Base-by-base conservation (phyloP, 2,113 vertebrate species). In the Thymallus thymallus region DNA sequence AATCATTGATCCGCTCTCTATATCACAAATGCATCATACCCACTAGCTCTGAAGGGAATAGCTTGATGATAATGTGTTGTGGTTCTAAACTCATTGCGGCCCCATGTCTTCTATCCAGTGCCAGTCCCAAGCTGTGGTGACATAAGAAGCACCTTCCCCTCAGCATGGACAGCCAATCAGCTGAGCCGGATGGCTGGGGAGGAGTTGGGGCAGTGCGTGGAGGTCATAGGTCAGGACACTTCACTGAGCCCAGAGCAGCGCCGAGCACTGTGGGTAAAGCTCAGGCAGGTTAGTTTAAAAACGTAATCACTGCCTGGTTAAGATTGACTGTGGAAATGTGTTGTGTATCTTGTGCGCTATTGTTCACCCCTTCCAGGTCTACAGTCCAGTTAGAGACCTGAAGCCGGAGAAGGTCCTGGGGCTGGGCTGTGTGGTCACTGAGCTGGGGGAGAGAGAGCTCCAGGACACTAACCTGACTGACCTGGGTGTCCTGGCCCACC, bases 51-150 rank as follows among this genome's bases (percentile, higher is more conserved):
- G 20, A 10, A 30, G 56, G 60, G 26, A 26, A 12, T 6, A 51
- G 55, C 55, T 67, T 56, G 6, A 20, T 65, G 55, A 20, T 0
- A 1, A 24, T 23, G 7, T 24, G 55, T 18, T 32, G 51, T 45
- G 30, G 29, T 46, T 51, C 48, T 80, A 64, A 69, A 45, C 58
- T 35, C 48, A 18, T 18, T 61, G 22, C 2, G 62, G 41, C 73
- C 24, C 71, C 0, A 0, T 14, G 14, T 35, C 14, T 22, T 76
- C 62, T 7, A 62, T 46, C 55, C 78, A 95, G 95, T 92, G 64
- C 94, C 93, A 6, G 87, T 94, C 46, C 95, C 95, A 26, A 94
- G 84, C 84, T 96, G 95, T 73, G 92, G 91, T 1, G 94, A 96
- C 81, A 76, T 96, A 67, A 93, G 91, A 73, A 93, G 93, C 18